Conservation (phyloP, 2,888 invertebrate species). For the Chelonus formosanus region DNA sequence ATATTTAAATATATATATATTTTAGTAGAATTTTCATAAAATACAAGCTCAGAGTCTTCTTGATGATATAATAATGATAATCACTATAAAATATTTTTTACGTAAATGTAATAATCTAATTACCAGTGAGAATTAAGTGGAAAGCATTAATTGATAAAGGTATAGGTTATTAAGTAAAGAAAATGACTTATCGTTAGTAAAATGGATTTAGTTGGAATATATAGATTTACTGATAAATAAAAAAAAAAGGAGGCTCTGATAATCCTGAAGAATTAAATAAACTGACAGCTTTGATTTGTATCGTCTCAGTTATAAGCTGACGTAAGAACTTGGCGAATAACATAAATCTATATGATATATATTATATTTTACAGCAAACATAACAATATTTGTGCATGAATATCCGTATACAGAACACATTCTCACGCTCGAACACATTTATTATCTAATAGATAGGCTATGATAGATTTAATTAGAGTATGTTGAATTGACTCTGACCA, state of each 20-base stretch:
- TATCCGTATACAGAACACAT: constrained; percentile 18
- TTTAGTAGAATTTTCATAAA: constrained; percentile 62
- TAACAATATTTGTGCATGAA: constrained; percentile 46
- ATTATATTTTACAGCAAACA: constrained; percentile 52
- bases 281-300: constrained; percentile 30
- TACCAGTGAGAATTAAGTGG: too few species aligned
- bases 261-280: constrained; percentile 37
- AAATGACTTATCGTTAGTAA: neutral
- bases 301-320: constrained; percentile 7
- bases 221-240: constrained; percentile 4
- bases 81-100: constrained; percentile 7
- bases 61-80: constrained; percentile 30
- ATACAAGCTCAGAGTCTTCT: constrained; percentile 43
- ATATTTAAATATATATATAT: constrained; percentile 53
- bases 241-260: constrained; percentile 43
- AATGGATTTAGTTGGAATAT: constrained; percentile 1
- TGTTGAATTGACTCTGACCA: constrained; percentile 57
- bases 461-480: constrained; percentile 61
- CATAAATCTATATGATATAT: constrained; percentile 44
- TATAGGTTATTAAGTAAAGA: too few species aligned
- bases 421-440: constrained; percentile 29
- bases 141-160: too few species aligned
- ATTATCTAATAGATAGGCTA: constrained; percentile 61
- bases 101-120: neutral
- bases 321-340: constrained; percentile 33